Evolutionary conservation across 2,113 vertebrate genomes (phyloP), one percentile per base, ranked within the genome.

Genomic region (Sceloporus undulatus): DNA sequence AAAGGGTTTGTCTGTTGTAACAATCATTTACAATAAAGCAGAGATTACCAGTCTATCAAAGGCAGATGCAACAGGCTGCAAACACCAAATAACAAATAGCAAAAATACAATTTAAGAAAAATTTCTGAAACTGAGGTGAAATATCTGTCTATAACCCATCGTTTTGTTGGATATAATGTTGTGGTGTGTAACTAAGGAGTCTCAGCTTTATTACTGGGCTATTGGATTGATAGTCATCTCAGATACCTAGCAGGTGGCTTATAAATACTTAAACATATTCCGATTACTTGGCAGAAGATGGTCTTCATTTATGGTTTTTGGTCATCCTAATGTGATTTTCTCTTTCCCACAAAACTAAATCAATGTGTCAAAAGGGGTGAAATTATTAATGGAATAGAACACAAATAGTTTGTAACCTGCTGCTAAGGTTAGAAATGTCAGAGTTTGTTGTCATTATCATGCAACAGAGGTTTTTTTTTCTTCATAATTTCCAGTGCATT

Each of bases 151-250:
- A 89, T 96, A 95, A 94, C 88, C 90, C 91, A 85, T 91, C 93
- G 90, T 95, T 97, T 97, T 90, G 92, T 96, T 97, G 97, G 93
- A 88, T 95, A 93, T 90, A 95, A 95, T 81, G 89, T 95, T 92
- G 91, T 86, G 86, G 94, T 94, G 90, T 92, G 97, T 96, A 96
- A 96, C 96, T 94, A 94, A 94, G 95, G 92, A 96, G 90, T 93
- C 95, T 92, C 91, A 92, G 42, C 27, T 94, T 93, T 96, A 97
- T 95, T 93, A 94, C 42, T 92, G 89, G 94, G 94, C 90, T 96
- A 94, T 94, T 96, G 97, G 97, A 98, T 98, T 97, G 98, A 98
- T 98, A 97, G 96, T 95, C 94, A 96, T 94, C 96, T 97, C 96
- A 96, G 95, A 97, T 92, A 93, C 97, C 93, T 97, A 97, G 97